Evolutionary conservation across 2,113 vertebrate genomes (phyloP).

Genomic region (Alouatta palliata): DNA sequence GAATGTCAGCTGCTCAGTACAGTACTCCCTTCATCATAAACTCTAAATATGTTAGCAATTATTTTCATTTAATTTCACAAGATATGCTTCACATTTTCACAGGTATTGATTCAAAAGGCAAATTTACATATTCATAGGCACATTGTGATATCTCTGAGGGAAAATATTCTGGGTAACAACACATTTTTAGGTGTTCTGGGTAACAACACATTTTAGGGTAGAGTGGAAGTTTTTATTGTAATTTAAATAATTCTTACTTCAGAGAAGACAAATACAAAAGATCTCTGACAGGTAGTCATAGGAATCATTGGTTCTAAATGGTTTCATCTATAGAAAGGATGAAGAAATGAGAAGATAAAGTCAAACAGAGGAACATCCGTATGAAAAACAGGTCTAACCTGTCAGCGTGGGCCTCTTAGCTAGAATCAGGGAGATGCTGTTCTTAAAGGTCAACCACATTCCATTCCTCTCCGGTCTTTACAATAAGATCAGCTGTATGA

Average conservation of each 20-base stretch:
- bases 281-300: not conserved
- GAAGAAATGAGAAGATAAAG: not conserved
- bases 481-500: not conserved
- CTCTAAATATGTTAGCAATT: not conserved
- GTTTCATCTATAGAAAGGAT: not conserved
- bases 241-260: not conserved
- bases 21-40: not conserved
- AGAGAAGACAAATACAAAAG: not conserved
- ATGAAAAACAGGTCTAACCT: not conserved
- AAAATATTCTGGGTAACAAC: not conserved
- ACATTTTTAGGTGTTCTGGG: not conserved
- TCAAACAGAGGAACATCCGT: not conserved
- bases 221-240: not conserved
- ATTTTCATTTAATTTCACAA: conserved; percentile 2
- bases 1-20: not conserved
- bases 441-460: not conserved
- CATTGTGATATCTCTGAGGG: not conserved
- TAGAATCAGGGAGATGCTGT: not conserved
- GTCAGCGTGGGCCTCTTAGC: not conserved
- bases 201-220: not conserved
- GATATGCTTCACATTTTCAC: not conserved
- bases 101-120: not conserved
- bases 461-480: not conserved
- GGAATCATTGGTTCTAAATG: not conserved
- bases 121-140: not conserved